phyloP scores from a whole-genome alignment of 2,888 invertebrate genomes.

The Eumacrocentrus americanus region DNA sequence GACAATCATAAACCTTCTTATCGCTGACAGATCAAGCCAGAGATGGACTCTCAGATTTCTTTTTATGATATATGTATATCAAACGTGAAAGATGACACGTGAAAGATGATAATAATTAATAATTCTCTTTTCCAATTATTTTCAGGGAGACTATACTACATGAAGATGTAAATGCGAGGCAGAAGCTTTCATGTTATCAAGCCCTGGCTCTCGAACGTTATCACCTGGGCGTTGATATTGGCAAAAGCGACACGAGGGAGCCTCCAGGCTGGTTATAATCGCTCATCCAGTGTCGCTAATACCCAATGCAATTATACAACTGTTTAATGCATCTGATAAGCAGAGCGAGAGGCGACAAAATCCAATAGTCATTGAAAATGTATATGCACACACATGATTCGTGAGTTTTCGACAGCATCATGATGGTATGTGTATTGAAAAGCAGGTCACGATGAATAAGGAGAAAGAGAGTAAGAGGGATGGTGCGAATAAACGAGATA shows the following conservation, averaged over 20 bases:
- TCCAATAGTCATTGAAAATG: too few species aligned
- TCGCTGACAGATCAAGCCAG: slow-evolving; percentile 16
- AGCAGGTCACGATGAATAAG: neutral
- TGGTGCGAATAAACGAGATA: too few species aligned
- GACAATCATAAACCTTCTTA: slow-evolving; percentile 13
- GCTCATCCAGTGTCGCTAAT: too few species aligned
- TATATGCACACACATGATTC: too few species aligned
- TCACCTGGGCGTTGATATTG: neutral
- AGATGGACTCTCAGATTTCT: neutral
- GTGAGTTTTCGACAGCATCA: too few species aligned
- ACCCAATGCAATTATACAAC: neutral
- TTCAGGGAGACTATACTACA: neutral
- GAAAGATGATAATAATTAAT: neutral
- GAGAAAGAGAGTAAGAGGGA: neutral
- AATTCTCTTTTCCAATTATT: neutral
- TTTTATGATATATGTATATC: too few species aligned
- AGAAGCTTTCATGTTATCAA: neutral
- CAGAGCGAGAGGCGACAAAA: too few species aligned
- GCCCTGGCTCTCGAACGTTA: neutral
- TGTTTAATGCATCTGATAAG: too few species aligned
- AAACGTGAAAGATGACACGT: slow-evolving; percentile 2
- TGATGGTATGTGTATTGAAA: neutral
- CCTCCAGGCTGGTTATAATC: too few species aligned
- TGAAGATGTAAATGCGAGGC: too few species aligned
- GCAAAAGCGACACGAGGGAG: neutral